Conservation (phyloP, 2,888 invertebrate species). For the Caradrina clavipalpis region DNA sequence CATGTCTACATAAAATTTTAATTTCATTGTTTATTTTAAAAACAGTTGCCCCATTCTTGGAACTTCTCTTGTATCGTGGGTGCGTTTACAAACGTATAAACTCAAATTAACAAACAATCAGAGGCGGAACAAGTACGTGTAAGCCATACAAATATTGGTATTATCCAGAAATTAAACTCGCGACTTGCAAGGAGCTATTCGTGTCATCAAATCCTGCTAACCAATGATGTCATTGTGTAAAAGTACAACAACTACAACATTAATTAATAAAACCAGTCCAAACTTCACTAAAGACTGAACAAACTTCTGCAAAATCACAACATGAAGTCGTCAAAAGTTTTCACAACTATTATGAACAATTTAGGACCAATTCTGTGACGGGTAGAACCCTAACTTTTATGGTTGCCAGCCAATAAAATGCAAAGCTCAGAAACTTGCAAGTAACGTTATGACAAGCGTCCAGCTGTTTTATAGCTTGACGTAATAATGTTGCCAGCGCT, state of each 20-base stretch:
- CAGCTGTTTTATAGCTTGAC: conserved; percentile 43
- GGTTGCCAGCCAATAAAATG: conserved; percentile 66
- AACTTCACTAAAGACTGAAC: not conserved
- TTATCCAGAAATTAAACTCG: no score
- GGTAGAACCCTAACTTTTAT: conserved; percentile 42
- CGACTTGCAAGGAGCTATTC: no score
- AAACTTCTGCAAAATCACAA: not conserved
- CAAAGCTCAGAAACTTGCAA: conserved; percentile 69
- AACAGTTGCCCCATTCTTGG: no score
- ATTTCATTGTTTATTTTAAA: no score
- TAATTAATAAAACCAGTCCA: not conserved
- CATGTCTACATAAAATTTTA: no score
- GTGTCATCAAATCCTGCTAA: no score
- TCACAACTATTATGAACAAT: conserved; percentile 20
- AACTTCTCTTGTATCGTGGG: no score
- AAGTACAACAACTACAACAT: not conserved
- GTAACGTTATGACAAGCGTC: conserved; percentile 62
- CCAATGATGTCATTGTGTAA: no score
- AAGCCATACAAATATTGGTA: no score
- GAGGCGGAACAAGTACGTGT: no score
- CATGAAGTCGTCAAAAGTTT: conserved; percentile 9
- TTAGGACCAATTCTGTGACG: conserved; percentile 33
- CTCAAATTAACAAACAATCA: no score
- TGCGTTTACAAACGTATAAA: no score
- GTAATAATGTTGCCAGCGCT: conserved; percentile 37